Conservation (phyloP, 2,888 invertebrate genomes). For the Dynastes hyllus region DNA sequence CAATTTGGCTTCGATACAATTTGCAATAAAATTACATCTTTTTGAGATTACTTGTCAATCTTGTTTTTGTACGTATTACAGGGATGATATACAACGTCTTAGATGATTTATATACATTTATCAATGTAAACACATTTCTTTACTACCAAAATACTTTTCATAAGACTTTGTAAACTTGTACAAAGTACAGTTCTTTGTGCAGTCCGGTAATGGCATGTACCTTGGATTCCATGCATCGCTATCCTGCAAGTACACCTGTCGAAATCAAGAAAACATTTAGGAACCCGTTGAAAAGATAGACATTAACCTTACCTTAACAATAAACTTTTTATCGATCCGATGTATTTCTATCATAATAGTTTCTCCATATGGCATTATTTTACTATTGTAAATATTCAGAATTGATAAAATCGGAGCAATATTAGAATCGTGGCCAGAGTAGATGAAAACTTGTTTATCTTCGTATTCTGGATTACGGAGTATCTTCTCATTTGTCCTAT, state of each 20-base stretch:
- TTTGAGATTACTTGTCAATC: too few species aligned
- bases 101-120: too few species aligned
- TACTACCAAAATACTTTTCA: slow-evolving; percentile 27
- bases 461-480: background rate
- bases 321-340: slow-evolving; percentile 27
- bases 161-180: slow-evolving; percentile 13
- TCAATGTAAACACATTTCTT: slow-evolving; percentile 17
- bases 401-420: slow-evolving; percentile 42
- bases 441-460: slow-evolving; percentile 38
- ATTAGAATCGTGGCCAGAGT: slow-evolving; percentile 50
- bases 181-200: slow-evolving; percentile 26
- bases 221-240: slow-evolving; percentile 9
- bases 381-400: slow-evolving; percentile 29
- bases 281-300: too few species aligned
- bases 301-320: slow-evolving; percentile 18
- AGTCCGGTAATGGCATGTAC: slow-evolving; percentile 15
- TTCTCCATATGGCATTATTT: slow-evolving; percentile 24
- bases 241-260: slow-evolving; percentile 24
- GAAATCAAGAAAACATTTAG: background rate
- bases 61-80: too few species aligned
- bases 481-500: slow-evolving; percentile 28
- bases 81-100: too few species aligned
- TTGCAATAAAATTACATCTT: too few species aligned
- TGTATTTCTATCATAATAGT: slow-evolving; percentile 31
- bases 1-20: too few species aligned